Evolutionary conservation across 2,113 vertebrate genomes (phyloP).

Genomic region (Oryzias melastigma): DNA sequence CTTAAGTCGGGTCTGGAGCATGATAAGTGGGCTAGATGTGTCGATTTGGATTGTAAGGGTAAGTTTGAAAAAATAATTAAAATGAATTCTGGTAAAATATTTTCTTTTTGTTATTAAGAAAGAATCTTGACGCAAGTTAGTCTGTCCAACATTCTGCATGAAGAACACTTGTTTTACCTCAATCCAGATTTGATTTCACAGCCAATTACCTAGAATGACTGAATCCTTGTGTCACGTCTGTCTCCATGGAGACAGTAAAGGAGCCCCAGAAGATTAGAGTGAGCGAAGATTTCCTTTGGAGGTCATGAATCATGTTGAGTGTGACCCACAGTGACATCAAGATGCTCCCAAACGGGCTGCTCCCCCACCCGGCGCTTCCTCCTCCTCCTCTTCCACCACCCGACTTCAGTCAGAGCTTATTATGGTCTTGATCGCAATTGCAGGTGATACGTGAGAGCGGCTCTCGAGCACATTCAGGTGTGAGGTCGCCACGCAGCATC

Average conservation of each 20-base stretch:
- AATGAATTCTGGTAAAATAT: not conserved
- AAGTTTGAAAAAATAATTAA: no score
- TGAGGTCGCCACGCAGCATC: not conserved
- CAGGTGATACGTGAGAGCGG: not conserved
- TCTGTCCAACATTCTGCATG: not conserved
- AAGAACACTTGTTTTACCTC: conserved; percentile 3
- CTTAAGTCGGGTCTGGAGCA: no score
- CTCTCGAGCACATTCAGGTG: conserved; percentile 2
- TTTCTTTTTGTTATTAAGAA: conserved; percentile 3
- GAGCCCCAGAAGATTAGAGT: conserved; percentile 18
- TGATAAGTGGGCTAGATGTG: no score
- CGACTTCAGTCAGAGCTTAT: conserved; percentile 38
- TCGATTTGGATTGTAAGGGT: no score
- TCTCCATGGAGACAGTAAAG: conserved; percentile 32
- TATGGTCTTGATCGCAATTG: conserved; percentile 22
- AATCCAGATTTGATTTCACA: conserved; percentile 10
- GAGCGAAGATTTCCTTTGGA: conserved; percentile 9
- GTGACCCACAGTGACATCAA: conserved; percentile 36
- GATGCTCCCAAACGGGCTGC: conserved; percentile 28
- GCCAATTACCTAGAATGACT: conserved; percentile 24
- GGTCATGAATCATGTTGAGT: conserved; percentile 34
- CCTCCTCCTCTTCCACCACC: conserved; percentile 7
- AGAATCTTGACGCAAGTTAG: not conserved
- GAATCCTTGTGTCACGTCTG: conserved; percentile 7
- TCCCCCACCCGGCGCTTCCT: not conserved